phyloP scores from a whole-genome alignment of 35 echinoderm and acorn worm species.

The Apostichopus japonicus region DNA sequence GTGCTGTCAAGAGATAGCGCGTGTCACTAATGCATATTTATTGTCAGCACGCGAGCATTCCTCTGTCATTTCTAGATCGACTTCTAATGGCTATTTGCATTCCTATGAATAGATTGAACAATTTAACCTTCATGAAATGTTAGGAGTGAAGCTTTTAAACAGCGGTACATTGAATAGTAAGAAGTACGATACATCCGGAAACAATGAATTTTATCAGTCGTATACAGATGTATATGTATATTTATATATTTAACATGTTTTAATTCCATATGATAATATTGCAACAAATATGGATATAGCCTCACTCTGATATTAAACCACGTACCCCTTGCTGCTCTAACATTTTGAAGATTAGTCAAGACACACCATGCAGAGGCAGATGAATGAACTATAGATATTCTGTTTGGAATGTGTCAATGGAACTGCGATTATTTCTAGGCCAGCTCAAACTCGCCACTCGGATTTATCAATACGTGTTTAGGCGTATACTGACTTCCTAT shows the following conservation, averaged over 20 bases:
- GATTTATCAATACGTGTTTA: no score
- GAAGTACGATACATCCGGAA: not conserved
- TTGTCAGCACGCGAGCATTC: constrained; percentile 49
- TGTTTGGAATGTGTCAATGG: no score
- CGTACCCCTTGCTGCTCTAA: no score
- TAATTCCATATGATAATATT: no score
- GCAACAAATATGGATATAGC: no score
- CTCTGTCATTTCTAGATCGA: constrained; percentile 28
- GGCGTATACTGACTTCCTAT: no score
- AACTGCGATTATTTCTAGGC: no score
- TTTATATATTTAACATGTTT: not conserved
- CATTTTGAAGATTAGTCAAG: no score
- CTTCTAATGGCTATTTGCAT: constrained; percentile 44
- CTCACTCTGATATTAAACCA: no score
- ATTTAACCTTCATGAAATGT: constrained; percentile 24
- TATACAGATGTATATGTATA: not conserved
- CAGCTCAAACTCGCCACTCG: no score
- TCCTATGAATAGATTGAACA: constrained; percentile 30
- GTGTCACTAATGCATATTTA: constrained; percentile 50
- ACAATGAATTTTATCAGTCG: not conserved
- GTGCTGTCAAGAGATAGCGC: constrained; percentile 24
- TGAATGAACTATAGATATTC: no score
- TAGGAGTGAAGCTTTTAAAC: constrained; percentile 14
- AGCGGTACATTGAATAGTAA: not conserved
- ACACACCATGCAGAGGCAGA: no score